phyloP scores from a whole-genome alignment of 92 coral and sea anemone species.

The Phenganax subtilis region DNA sequence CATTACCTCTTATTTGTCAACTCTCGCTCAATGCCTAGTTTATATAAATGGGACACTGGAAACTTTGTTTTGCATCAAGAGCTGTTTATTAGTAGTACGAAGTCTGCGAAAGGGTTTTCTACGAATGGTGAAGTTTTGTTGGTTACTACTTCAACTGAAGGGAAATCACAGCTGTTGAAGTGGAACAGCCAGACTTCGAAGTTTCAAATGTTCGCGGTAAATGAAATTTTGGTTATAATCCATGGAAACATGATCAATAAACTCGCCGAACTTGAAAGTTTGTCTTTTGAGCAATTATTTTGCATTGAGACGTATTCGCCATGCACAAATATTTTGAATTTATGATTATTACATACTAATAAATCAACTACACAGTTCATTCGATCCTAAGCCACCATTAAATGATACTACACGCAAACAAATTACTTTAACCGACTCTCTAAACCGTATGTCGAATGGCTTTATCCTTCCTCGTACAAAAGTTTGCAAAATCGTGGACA shows the following conservation, averaged over 20 bases:
- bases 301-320: no score
- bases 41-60: slow-evolving; percentile 57
- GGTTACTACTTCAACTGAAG: neutral
- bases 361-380: no score
- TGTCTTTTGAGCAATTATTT: no score
- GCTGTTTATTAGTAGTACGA: slow-evolving; percentile 48
- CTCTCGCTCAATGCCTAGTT: slow-evolving; percentile 52
- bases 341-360: no score
- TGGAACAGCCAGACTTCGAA: slow-evolving; percentile 1
- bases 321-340: no score
- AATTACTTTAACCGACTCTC: no score
- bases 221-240: neutral
- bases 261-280: neutral
- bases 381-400: no score
- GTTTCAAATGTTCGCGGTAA: slow-evolving; percentile 25
- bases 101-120: slow-evolving; percentile 57
- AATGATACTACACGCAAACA: neutral
- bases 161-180: slow-evolving; percentile 13
- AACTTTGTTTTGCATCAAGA: slow-evolving; percentile 48
- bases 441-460: no score
- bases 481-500: no score
- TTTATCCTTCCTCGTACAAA: no score
- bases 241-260: neutral
- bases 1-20: slow-evolving; percentile 78
- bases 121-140: slow-evolving; percentile 39